Evolutionary conservation across 2,888 invertebrate genomes (phyloP).

Genomic region (Oscheius onirici): DNA sequence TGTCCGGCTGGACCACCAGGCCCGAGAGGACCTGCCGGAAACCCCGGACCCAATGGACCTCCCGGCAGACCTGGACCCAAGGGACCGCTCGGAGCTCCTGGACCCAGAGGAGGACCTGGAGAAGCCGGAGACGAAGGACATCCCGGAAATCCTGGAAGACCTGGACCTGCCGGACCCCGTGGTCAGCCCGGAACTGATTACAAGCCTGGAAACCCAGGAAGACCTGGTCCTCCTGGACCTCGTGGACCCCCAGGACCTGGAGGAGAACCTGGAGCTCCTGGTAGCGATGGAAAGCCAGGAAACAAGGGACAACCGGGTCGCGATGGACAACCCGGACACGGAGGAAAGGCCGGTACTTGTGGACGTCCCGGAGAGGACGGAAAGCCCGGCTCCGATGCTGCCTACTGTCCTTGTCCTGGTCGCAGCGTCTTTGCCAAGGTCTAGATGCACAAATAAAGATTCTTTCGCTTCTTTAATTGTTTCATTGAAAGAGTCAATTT

Average conservation of each 20-base stretch:
- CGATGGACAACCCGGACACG: slow-evolving; percentile 51
- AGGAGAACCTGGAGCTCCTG: slow-evolving; percentile 50
- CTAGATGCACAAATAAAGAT: too few relatives aligned
- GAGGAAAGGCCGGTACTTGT: slow-evolving; percentile 48
- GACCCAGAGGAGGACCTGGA: slow-evolving; percentile 47
- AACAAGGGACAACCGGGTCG: slow-evolving; percentile 51
- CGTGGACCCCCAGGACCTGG: slow-evolving; percentile 55
- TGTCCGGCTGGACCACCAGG: slow-evolving; percentile 54
- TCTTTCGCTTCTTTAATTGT: too few relatives aligned
- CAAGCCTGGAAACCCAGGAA: slow-evolving; percentile 49
- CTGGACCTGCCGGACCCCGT: slow-evolving; percentile 53
- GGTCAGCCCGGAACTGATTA: slow-evolving; percentile 55
- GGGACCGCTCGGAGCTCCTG: slow-evolving; percentile 50
- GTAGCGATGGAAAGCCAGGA: slow-evolving; percentile 54
- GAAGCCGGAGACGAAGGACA: slow-evolving; percentile 43
- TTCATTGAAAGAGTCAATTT: too few relatives aligned
- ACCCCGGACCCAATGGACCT: slow-evolving; percentile 46
- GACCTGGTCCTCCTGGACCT: slow-evolving; percentile 54
- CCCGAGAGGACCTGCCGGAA: slow-evolving; percentile 50
- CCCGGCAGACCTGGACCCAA: slow-evolving; percentile 48
- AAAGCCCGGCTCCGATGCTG: slow-evolving; percentile 55
- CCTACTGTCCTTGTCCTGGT: slow-evolving; percentile 50
- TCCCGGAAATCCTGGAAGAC: slow-evolving; percentile 49
- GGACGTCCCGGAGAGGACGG: slow-evolving; percentile 47
- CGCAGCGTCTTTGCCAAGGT: not conserved